Base-by-base conservation (phyloP, 2,888 invertebrate genomes). In the Ptychoptera albimana region DNA sequence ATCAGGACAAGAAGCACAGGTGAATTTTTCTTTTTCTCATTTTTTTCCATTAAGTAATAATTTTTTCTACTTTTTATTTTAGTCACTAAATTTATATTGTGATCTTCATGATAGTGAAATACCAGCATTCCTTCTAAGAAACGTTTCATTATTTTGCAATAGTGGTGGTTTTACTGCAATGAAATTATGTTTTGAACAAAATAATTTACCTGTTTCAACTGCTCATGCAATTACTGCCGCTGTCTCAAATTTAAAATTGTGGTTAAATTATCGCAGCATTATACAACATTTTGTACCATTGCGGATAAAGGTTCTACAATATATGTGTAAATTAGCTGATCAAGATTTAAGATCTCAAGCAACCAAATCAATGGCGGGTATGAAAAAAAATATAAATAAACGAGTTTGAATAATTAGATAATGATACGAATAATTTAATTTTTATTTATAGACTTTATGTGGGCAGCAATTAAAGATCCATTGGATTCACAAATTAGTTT, bases 41-140 rank as follows among this genome's bases (percentile, higher is more conserved):
- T 31, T 10, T 30, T 37, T 2, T 13, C n/a, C 11, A 10, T 30
- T 40, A 4, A 13, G 9, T n/a, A 11, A 41, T 5, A 6, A 8
- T 12, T 36, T 10, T 10, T 10, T n/a, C n/a, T 29, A 16, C 11
- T 16, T 39, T 39, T 40, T 40, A 3, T 63, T 44, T 63, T 79
- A 77, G 55, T 75, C 74, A 54, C 66, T 84, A 50, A 80, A 81
- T 62, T 74, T 80, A 50, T 88, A 81, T 60, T 92, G 92, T 69
- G 92, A 93, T 68, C 72, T 92, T 42, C 84, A 92, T 67, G 93
- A 94, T 65, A 84, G 88, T 45, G 93, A 93, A 66, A 84, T 92
- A 58, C 89, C 92, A 23, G 82, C 89, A 46, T 87, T 86, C 62
- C 71, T 93, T 50, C 71, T 93, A 48, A 76, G 89, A 45, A 92